Percentiles rank a stretch among this genome's conserved stretches.
These are phyloP conservation scores for Hystrix brachyura DNA, from an alignment of 2,113 vertebrate genomes.

Conservation along the genomic window DNA sequence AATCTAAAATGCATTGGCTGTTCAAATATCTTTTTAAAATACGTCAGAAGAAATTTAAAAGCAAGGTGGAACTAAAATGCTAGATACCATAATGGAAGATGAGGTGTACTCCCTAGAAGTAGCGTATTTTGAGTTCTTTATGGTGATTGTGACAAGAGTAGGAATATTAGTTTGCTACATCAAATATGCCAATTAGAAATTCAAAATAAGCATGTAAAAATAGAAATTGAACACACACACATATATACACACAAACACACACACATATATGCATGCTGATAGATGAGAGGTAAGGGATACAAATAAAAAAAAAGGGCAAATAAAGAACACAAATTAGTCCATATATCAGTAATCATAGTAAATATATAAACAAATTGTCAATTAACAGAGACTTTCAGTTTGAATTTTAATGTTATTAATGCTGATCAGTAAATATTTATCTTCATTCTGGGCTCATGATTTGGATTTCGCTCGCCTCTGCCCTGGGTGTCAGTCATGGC, in stretches of 20 bases:
- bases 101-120: no score
- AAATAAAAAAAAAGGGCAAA: background rate
- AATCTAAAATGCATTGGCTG: background rate
- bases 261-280: background rate
- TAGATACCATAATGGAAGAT: background rate
- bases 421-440: background rate
- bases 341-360: background rate
- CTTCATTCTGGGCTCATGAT: background rate
- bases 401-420: background rate
- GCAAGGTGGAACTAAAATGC: background rate
- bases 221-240: background rate
- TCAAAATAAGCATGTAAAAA: conserved; percentile 1
- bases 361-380: background rate
- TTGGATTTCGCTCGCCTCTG: background rate
- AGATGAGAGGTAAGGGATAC: background rate
- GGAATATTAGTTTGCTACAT: conserved; percentile 37
- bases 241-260: background rate
- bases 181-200: background rate
- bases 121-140: no score
- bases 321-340: background rate
- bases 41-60: background rate
- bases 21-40: background rate
- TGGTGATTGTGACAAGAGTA: background rate
- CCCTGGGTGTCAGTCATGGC: background rate
- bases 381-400: background rate